Base-by-base conservation (phyloP, 2,888 invertebrate species). In the Euplagia quadripunctaria region DNA sequence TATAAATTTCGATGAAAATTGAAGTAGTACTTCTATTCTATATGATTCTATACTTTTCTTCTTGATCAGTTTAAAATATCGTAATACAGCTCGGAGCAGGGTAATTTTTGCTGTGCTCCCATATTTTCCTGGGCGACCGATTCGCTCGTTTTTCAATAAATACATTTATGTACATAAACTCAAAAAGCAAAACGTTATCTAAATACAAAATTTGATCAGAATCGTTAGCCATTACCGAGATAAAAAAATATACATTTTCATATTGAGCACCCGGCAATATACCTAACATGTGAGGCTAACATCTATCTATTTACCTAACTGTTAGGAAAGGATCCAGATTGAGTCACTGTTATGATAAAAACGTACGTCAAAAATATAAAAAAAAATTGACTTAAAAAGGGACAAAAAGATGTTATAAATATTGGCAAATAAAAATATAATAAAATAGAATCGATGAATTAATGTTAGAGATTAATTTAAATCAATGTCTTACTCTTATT, bases 401-500 rank as follows among this genome's bases (percentile, higher is more conserved):
- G 9, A n/a, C 1, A n/a, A 65, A 61, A 75, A 70, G 68, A 67
- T n/a, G 0, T 55, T 64, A 58, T 68, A 31, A 20, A 46, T 20
- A 14, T 46, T 65, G 46, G 20, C 16, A 5, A 52, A n/a, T 2
- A 31, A 31, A 31, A 31, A 31, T 31, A 31, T 31, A 31, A 31
- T 31, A 31, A 31, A 31, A 52, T 64, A 20, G n/a, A 43, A 52
- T 52, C 7, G 52, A 68, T 55, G 20, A n/a, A 42, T 63, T 63
- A 41, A 71, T 14, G 58, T 66, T 67, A 41, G 14, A 20, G 20
- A 16, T 49, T 51, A 20, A 46, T 43, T 11, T 16, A 58, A 49
- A 51, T 63, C 41, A 20, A 51, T 16, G 43, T 61, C 20, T 66
- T 43, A 52, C 73, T 81, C 72, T 76, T 74, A 77, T 77, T 73